Base-by-base conservation (phyloP, 1,140 invertebrate genomes). In the Schmidtea mediterranea region DNA sequence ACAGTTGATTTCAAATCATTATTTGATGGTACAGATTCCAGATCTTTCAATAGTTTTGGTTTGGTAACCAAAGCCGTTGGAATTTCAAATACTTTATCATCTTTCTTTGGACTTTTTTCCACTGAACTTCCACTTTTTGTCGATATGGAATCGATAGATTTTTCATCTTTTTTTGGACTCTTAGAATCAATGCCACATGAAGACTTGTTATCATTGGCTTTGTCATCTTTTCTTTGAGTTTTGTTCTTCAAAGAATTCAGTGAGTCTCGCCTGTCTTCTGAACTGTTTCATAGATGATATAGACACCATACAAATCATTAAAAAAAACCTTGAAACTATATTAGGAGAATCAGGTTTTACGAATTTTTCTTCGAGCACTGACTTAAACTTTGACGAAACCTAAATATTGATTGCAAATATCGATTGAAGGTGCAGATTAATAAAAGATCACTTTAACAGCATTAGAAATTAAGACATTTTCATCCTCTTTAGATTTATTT, bases 251-350 rank as follows among this genome's bases (percentile, higher is more conserved):
- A 10, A 6, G 26, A 32, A 32, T 32, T 32, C 10, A 32, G 10
- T 6, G 26, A 32, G 10, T 32, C 26, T 6, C 24, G 83, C 76
- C 3, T 78, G 69, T 53, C 84, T 84, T 38, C 75, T 74, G 56
- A 77, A 82, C 61, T 79, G 71, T 57, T 79, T 78, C 1, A 75
- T 75, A 1, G 76, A 78, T 32, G 75, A 78, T 41, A 76, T 78
- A 62, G 82, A 82, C 10, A 73, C 73, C 55, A 69, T n/a, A n/a
- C n/a, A n/a, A 22, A 32, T 6, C 36, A 18, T 12, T 6, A 10
- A 5, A 37, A 38, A 21, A 48, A 37, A 37, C 39, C 39, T 10
- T 21, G 43, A 52, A 43, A 52, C 26, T 51, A 55, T 24, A 43
- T 16, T 8, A 46, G 6, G 43, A 6, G 18, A 24, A 36, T 9